Evolutionary conservation across 2,888 invertebrate genomes (phyloP).

Genomic region (Caenorhabditis drosophilae): DNA sequence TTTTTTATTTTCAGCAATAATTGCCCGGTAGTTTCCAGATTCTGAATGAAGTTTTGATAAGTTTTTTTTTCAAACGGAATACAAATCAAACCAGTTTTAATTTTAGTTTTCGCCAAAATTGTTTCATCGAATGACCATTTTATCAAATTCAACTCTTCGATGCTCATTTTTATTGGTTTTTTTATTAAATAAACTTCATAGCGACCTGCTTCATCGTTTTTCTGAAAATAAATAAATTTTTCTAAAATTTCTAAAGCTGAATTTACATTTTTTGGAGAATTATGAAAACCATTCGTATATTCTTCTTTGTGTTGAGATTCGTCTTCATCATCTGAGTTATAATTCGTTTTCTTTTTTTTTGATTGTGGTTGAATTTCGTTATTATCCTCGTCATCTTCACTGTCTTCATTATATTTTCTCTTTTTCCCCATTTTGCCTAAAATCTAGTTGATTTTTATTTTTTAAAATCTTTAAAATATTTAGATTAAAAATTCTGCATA

Average conservation of each 20-base stretch:
- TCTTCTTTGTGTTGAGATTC: background rate
- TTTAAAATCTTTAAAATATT: constrained; percentile 5
- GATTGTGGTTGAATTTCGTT: background rate
- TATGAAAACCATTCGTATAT: background rate
- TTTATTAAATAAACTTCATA: constrained; percentile 14
- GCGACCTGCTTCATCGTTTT: too few species aligned
- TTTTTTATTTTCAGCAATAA: constrained; percentile 16
- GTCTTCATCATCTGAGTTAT: too few species aligned
- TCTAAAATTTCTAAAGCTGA: background rate
- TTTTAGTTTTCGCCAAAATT: constrained; percentile 11
- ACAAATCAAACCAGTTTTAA: constrained; percentile 21
- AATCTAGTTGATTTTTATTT: constrained; percentile 1
- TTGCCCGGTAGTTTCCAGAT: constrained; percentile 14
- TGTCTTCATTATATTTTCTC: constrained; percentile 14
- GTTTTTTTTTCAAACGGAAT: background rate
- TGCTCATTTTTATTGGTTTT: constrained; percentile 20
- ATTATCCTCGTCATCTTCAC: background rate
- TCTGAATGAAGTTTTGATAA: constrained; percentile 7
- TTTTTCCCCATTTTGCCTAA: constrained; percentile 18
- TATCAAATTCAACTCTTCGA: constrained; percentile 20
- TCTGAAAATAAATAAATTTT: too few species aligned
- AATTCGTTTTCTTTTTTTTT: background rate
- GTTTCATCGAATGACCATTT: constrained; percentile 18
- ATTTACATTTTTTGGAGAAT: background rate
- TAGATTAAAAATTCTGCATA: constrained; percentile 4